Conservation (phyloP, 2,113 vertebrate genomes). For the Cyprinus carpio region DNA sequence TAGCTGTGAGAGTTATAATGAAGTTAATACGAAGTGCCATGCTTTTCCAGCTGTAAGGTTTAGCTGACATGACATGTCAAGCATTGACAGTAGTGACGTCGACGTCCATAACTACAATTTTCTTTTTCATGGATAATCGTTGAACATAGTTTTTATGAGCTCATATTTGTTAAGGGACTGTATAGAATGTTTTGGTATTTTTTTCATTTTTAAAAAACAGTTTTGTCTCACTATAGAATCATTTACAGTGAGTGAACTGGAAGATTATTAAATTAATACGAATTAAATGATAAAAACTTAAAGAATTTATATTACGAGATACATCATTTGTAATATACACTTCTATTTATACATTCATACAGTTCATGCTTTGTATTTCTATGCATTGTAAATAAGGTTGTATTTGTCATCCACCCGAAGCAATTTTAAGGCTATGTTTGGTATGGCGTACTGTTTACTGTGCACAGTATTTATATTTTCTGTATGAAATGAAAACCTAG, state of each 20-base stretch:
- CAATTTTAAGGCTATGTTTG: not conserved
- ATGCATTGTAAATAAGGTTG: too few relatives aligned
- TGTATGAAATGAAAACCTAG: too few relatives aligned
- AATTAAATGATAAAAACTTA: too few relatives aligned
- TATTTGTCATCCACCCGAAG: not conserved
- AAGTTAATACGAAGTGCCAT: not conserved
- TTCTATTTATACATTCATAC: too few relatives aligned
- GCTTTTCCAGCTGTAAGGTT: not conserved
- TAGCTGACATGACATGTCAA: constrained; percentile 24
- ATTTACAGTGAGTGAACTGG: too few relatives aligned
- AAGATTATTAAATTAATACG: too few relatives aligned
- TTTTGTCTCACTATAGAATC: too few relatives aligned
- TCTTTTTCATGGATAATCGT: not conserved
- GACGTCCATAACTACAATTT: not conserved
- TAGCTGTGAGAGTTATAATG: not conserved
- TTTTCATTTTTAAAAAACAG: not conserved
- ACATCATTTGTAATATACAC: too few relatives aligned
- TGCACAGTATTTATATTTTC: not conserved
- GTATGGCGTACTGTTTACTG: not conserved
- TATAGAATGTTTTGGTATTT: not conserved
- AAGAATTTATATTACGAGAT: too few relatives aligned
- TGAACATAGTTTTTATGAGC: not conserved
- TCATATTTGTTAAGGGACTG: not conserved
- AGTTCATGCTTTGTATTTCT: not conserved
- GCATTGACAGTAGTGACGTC: constrained; percentile 2